Evolutionary conservation across 2,888 invertebrate species (phyloP).

Genomic region (Xanthorhoe spadicearia): DNA sequence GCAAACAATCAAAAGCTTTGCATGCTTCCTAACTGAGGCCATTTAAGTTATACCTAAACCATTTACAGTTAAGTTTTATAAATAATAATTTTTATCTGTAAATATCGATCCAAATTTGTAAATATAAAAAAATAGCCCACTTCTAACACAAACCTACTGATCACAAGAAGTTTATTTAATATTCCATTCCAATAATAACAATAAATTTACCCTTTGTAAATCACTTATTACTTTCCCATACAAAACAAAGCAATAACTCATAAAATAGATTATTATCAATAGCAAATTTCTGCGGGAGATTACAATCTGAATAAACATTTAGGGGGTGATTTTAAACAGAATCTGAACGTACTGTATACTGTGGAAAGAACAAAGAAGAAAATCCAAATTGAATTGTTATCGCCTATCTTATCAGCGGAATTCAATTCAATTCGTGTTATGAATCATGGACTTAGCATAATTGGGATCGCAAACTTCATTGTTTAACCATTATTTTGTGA

Average conservation of each 20-base stretch:
- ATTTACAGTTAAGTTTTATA: too few species aligned
- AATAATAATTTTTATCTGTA: too few species aligned
- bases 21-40: too few species aligned
- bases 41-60: too few species aligned
- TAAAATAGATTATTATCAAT: conserved; percentile 64
- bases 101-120: too few species aligned
- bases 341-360: conserved; percentile 38
- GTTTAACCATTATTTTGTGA: conserved; percentile 10
- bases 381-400: conserved; percentile 51
- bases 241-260: conserved; percentile 30
- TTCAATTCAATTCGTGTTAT: conserved; percentile 36
- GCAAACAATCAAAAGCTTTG: too few species aligned
- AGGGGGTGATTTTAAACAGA: conserved; percentile 77
- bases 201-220: conserved; percentile 14
- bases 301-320: conserved; percentile 45
- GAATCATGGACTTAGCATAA: conserved; percentile 63
- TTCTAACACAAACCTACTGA: not conserved
- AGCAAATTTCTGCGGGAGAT: conserved; percentile 62
- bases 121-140: too few species aligned
- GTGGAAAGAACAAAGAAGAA: conserved; percentile 52
- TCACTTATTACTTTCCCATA: conserved; percentile 27
- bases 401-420: conserved; percentile 39
- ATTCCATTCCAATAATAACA: not conserved
- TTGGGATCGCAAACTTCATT: conserved; percentile 72
- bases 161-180: not conserved